Conservation (phyloP, 2,888 invertebrate genomes). For the Hemithea aestivaria region DNA sequence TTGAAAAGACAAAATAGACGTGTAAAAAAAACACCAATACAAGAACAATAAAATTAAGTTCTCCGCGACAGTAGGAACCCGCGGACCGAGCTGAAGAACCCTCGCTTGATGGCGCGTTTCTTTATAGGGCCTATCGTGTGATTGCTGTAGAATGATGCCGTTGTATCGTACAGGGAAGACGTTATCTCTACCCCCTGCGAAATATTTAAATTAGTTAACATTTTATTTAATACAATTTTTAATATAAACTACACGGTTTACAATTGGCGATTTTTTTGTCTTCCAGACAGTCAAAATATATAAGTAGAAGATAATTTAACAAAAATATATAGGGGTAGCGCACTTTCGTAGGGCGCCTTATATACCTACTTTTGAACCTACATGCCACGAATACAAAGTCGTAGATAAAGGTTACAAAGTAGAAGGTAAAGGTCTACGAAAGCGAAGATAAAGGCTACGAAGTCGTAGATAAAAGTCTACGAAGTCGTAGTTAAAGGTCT, state of each 20-base stretch:
- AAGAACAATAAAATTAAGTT: constrained; percentile 12
- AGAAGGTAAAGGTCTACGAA: no score
- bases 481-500: neutral
- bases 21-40: no score
- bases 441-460: no score
- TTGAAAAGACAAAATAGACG: no score
- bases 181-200: constrained; percentile 57
- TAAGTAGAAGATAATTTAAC: no score
- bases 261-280: no score
- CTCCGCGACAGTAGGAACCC: constrained; percentile 50
- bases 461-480: neutral
- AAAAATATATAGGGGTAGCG: no score
- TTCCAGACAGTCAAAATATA: no score
- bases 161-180: constrained; percentile 65
- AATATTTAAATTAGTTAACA: constrained; percentile 4
- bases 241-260: neutral
- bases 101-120: constrained; percentile 48
- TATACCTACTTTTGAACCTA: no score
- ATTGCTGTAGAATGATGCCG: constrained; percentile 62
- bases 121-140: constrained; percentile 49
- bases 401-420: neutral
- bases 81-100: constrained; percentile 59
- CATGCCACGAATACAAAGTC: no score
- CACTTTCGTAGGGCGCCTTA: no score
- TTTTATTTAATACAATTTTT: neutral